Conservation (phyloP, 2,888 invertebrate species). For the Saturnia pavonia region DNA sequence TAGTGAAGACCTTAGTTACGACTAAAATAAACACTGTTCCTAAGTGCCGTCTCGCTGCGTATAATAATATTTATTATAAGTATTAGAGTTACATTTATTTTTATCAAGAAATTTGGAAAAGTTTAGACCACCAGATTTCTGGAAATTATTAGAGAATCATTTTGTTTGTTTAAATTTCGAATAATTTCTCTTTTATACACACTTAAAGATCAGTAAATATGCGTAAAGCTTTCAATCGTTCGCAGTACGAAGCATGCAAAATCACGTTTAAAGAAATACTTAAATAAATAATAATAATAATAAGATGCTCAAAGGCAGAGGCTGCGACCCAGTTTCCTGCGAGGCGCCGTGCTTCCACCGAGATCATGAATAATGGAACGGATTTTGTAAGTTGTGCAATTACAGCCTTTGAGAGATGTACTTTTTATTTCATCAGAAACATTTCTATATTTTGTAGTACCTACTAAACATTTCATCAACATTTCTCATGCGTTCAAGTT, state of each 20-base stretch:
- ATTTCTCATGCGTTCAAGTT: too few species aligned
- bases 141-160: too few species aligned
- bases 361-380: constrained; percentile 26
- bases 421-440: not conserved
- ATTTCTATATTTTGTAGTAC: too few species aligned
- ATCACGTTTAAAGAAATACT: constrained; percentile 16
- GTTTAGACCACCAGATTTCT: too few species aligned
- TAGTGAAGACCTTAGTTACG: too few species aligned
- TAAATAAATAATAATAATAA: constrained; percentile 4
- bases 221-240: not conserved
- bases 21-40: too few species aligned
- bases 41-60: too few species aligned
- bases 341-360: constrained; percentile 21
- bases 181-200: not conserved
- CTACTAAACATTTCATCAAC: too few species aligned
- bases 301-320: constrained; percentile 14
- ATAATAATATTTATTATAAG: too few species aligned
- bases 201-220: not conserved
- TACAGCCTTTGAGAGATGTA: constrained; percentile 18
- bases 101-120: too few species aligned
- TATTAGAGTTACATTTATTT: too few species aligned
- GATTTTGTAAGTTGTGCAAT: constrained; percentile 25
- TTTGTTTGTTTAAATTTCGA: not conserved
- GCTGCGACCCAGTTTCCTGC: constrained; percentile 25
- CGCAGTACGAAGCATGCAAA: constrained; percentile 1